Base-by-base conservation (phyloP, 2,797 vertebrate species). In the Spinibarbus caldwelli region DNA sequence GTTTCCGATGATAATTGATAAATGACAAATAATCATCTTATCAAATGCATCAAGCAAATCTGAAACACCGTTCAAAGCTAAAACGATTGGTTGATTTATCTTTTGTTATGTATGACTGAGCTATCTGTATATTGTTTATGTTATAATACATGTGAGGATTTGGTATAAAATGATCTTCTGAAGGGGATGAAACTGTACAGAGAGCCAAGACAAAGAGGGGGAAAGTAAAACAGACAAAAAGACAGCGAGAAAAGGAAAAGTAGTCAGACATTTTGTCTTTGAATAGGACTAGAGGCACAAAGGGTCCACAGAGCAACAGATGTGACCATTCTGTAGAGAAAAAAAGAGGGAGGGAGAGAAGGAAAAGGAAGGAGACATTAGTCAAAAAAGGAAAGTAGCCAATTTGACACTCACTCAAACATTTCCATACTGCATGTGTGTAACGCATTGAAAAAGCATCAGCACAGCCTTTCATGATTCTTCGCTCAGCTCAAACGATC, bases 291-390 rank as follows among this genome's bases (percentile, higher is more conserved):
- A 96, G 94, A 97, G 96, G 95, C 96, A 97, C 94, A 96, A 95
- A 91, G 96, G 96, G 89, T 97, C 96, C 95, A 97, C 96, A 91
- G 95, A 97, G 92, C 96, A 97, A 93, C 96, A 97, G 91, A 96
- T 88, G 80, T 97, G 96, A 87, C 96, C 96, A 23, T 97, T 97
- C 96, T 97, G 86, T 23, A 62, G 64, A 43, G 36, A 76, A 70
- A 86, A 14, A 86, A 14, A 73, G 17, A 71, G 67, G 41, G 36
- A 71, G 38, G 52, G 21, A 70, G 43, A 47, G 54, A 70, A 43
- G 71, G 49, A 67, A 68, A 67, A 19, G 43, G n/a, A 34, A 70
- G 89, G 34, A 45, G 79, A 87, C 36, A 59, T 85, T 78, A 78
- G 82, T 88, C 83, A 21, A 80, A 47, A 68, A 21, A 64, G 64